Evolutionary conservation across 2,113 vertebrate species (phyloP).

Genomic region (Tyto alba): DNA sequence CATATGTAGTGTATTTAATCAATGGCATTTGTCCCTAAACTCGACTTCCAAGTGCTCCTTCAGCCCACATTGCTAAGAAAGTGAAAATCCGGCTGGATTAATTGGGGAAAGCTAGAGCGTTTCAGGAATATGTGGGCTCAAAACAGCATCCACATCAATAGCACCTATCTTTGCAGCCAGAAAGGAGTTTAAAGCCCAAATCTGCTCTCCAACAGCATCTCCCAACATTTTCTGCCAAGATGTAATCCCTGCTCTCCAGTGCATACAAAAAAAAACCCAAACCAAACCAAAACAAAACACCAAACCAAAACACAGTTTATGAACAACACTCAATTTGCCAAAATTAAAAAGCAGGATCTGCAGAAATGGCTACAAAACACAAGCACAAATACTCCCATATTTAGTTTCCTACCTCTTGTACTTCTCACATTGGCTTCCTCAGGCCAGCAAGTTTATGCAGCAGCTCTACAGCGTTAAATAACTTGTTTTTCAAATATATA

Average conservation of each 20-base stretch:
- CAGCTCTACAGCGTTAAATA: not conserved
- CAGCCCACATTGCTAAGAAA: fast-evolving
- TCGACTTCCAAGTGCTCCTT: not conserved
- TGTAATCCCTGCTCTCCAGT: not conserved
- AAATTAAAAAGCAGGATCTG: not conserved
- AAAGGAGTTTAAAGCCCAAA: not conserved
- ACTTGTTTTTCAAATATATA: not conserved
- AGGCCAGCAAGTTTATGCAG: not conserved
- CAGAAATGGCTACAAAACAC: not conserved
- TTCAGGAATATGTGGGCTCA: not conserved
- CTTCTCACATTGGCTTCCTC: not conserved
- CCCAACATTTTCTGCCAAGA: not conserved
- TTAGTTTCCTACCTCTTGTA: not conserved
- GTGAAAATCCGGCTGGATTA: not conserved
- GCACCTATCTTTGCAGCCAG: not conserved
- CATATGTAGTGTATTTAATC: not conserved
- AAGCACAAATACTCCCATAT: not conserved
- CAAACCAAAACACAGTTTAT: too few species aligned
- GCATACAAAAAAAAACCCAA: fast-evolving
- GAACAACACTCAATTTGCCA: not conserved
- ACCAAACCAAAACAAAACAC: too few species aligned
- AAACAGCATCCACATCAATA: fast-evolving
- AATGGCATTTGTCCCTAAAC: not conserved
- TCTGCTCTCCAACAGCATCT: not conserved
- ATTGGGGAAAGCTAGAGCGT: not conserved